Percentiles rank a stretch among this genome's conserved stretches.
Evolutionary conservation across 1,140 invertebrate species (phyloP).

Genomic region (Colletes latitarsis): DNA sequence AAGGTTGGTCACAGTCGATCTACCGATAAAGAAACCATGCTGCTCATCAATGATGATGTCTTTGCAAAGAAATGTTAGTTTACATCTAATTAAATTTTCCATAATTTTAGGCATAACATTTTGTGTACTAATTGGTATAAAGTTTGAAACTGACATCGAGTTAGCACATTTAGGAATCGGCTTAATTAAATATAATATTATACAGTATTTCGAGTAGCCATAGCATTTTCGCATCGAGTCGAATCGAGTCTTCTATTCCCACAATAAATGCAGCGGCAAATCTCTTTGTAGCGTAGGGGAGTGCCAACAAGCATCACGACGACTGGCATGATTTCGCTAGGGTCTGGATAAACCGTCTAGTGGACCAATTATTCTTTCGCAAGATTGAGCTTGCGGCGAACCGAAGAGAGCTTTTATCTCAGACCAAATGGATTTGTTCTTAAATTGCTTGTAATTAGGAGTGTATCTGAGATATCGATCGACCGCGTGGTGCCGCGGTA

Average conservation of each 20-base stretch:
- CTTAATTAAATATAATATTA: too few relatives aligned
- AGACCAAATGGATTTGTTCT: neutral
- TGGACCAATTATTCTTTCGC: neutral
- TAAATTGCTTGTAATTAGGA: conserved; percentile 14
- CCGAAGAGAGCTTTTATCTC: neutral
- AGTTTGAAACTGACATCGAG: too few relatives aligned
- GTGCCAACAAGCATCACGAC: conserved; percentile 23
- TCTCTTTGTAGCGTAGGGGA: conserved; percentile 21
- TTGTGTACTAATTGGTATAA: too few relatives aligned
- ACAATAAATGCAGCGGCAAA: conserved; percentile 24
- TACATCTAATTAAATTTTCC: too few relatives aligned
- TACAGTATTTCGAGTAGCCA: conserved; percentile 18
- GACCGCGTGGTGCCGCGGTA: neutral
- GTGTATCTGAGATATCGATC: conserved; percentile 12
- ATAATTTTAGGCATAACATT: too few relatives aligned
- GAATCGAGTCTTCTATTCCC: conserved; percentile 27
- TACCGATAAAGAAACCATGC: too few relatives aligned
- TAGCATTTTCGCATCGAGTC: neutral
- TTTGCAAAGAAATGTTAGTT: too few relatives aligned
- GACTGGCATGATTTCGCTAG: neutral
- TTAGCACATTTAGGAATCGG: too few relatives aligned
- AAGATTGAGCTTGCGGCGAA: neutral
- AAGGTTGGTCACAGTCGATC: too few relatives aligned
- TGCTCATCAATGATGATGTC: too few relatives aligned
- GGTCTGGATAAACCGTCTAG: neutral